These are phyloP conservation scores for Cephus rjabovi DNA, from an alignment of 2,888 invertebrate genomes.

Conservation along the genomic window DNA sequence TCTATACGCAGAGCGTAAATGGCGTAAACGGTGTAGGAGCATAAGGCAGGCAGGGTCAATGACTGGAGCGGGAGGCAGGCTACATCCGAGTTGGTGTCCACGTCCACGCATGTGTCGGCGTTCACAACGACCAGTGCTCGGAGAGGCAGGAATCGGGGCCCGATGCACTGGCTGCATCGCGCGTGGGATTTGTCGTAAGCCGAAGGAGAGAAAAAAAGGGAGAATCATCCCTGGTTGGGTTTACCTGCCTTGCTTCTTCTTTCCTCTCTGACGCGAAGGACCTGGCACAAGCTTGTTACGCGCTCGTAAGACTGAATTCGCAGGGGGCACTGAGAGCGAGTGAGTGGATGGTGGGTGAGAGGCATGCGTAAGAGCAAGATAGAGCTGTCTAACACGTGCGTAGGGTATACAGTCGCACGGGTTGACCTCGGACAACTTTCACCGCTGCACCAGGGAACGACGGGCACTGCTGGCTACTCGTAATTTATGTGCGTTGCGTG, in stretches of 20 bases:
- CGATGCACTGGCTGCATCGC: conserved; percentile 22
- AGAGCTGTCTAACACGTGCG: not conserved
- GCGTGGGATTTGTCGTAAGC: conserved; percentile 57
- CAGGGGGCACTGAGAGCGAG: not conserved
- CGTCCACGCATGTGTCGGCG: not conserved
- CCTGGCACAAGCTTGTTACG: not conserved
- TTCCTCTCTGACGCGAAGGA: not conserved
- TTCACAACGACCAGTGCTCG: not conserved
- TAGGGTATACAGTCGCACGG: not conserved
- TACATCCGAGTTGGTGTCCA: conserved; percentile 22
- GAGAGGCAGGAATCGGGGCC: conserved; percentile 6
- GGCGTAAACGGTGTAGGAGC: conserved; percentile 32
- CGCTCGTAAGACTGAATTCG: not conserved
- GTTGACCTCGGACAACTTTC: conserved; percentile 61
- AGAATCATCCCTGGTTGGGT: not conserved
- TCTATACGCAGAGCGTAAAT: conserved; percentile 30
- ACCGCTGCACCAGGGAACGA: conserved; percentile 42
- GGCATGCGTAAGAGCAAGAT: not conserved
- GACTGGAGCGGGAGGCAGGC: conserved; percentile 50
- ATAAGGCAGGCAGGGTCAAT: conserved; percentile 55
- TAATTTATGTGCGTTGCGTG: conserved; percentile 59
- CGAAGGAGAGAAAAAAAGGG: conserved; percentile 43
- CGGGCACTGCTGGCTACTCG: conserved; percentile 32
- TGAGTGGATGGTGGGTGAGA: not conserved
- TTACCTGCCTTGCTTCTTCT: not conserved